Conservation (phyloP, 2,113 vertebrate genomes). For the Taxidea taxus region DNA sequence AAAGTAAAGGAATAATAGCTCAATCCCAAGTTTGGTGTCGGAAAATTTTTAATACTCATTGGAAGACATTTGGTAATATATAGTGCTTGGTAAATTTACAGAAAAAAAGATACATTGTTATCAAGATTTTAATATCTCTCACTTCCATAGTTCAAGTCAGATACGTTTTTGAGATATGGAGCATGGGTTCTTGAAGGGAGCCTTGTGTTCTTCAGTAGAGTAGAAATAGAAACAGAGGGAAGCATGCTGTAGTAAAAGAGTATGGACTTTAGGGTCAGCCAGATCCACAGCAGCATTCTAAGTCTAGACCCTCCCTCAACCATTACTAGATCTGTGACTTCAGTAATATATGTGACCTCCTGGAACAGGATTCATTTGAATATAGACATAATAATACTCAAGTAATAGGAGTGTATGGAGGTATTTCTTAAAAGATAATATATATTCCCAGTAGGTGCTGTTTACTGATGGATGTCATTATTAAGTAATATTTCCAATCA, state of each 20-base stretch:
- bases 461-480: background rate
- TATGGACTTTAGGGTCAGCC: background rate
- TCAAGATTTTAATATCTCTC: slow-evolving; percentile 16
- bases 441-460: background rate
- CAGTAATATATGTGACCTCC: background rate
- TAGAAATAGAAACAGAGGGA: slow-evolving; percentile 2
- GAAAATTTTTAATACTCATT: slow-evolving; percentile 27
- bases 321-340: background rate
- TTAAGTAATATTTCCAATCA: background rate
- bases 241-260: background rate
- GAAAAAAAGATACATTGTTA: background rate
- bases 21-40: background rate
- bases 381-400: background rate
- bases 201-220: background rate
- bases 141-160: slow-evolving; percentile 33
- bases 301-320: background rate
- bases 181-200: background rate
- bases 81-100: background rate
- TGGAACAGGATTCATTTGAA: background rate
- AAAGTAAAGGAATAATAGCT: slow-evolving; percentile 45
- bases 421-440: background rate
- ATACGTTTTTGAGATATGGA: background rate
- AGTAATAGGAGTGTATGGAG: background rate
- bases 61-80: background rate
- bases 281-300: background rate